phyloP scores from a whole-genome alignment of 2,113 vertebrate species.

The Anarhynchus alexandrinus region DNA sequence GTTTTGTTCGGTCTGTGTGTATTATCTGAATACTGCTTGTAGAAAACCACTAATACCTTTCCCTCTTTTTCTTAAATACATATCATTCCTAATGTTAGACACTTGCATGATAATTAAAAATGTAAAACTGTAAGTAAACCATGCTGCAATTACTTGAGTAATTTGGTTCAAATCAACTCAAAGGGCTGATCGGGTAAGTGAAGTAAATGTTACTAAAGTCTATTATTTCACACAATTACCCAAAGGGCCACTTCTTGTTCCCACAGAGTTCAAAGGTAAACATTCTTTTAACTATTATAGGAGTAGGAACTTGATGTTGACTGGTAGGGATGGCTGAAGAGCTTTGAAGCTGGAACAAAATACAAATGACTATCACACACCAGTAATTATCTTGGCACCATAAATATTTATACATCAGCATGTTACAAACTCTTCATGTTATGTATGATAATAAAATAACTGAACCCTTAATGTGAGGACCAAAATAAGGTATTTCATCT shows the following conservation, averaged over 20 bases:
- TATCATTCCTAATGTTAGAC: neutral
- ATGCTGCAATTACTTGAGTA: neutral
- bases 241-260: neutral
- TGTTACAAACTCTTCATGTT: neutral
- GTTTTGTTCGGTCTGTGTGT: neutral
- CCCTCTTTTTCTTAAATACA: neutral
- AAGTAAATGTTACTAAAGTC: neutral
- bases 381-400: neutral
- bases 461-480: neutral
- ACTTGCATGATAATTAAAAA: neutral
- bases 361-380: neutral
- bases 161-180: neutral
- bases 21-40: neutral
- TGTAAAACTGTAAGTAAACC: neutral
- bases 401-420: neutral
- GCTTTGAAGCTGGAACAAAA: conserved; percentile 15
- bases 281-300: neutral
- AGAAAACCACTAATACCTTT: neutral
- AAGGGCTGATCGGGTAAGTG: neutral
- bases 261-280: neutral
- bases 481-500: neutral
- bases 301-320: neutral
- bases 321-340: neutral
- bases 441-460: neutral
- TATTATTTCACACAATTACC: neutral